Evolutionary conservation across 2,888 invertebrate species (phyloP).

Genomic region (Chrysina gloriosa): DNA sequence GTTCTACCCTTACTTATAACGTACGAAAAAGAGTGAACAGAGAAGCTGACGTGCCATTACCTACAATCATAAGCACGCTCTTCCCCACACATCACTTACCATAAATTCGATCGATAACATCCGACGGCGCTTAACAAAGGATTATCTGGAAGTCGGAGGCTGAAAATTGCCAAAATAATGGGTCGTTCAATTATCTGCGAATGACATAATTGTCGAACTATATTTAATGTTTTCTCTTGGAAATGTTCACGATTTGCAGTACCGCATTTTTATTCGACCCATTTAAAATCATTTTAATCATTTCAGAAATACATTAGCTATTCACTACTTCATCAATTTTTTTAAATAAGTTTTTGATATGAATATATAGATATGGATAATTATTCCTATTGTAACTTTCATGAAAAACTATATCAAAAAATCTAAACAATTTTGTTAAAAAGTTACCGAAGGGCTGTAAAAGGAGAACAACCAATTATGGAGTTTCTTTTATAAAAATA

Average conservation of each 20-base stretch:
- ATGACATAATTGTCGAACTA: slow-evolving; percentile 50
- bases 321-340: too few relatives aligned
- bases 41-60: slow-evolving; percentile 55
- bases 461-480: too few relatives aligned
- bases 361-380: too few relatives aligned
- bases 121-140: slow-evolving; percentile 44
- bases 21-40: slow-evolving; percentile 32
- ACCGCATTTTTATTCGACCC: too few relatives aligned
- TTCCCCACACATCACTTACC: slow-evolving; percentile 52
- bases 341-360: too few relatives aligned
- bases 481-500: too few relatives aligned
- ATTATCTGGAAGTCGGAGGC: slow-evolving; percentile 46
- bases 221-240: slow-evolving; percentile 1
- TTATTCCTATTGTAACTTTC: too few relatives aligned
- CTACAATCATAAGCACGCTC: slow-evolving; percentile 56
- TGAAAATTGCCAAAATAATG: slow-evolving; percentile 54
- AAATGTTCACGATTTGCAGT: slow-evolving; percentile 7
- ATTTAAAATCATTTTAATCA: too few relatives aligned
- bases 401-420: too few relatives aligned
- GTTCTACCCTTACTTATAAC: neutral
- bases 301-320: too few relatives aligned
- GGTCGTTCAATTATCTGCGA: slow-evolving; percentile 54
- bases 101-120: slow-evolving; percentile 58
- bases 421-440: too few relatives aligned
- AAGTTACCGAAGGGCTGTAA: too few relatives aligned